Percentiles rank a stretch among this genome's conserved stretches.
Conservation (phyloP, 2,113 vertebrate genomes). For the Zosterops lateralis region DNA sequence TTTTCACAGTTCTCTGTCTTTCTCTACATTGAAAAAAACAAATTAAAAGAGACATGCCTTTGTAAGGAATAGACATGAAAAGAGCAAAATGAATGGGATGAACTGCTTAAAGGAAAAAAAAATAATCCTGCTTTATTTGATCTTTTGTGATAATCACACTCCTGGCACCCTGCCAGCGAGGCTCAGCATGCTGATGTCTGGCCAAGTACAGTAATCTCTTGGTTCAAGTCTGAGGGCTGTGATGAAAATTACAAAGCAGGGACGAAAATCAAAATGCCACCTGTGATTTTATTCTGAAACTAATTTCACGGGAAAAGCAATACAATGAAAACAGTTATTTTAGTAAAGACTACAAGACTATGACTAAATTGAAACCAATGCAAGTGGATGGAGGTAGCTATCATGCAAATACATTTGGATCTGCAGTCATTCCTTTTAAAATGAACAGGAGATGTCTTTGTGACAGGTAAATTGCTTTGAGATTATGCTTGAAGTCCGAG, state of each 20-base stretch:
- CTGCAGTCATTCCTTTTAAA: slow-evolving; percentile 59
- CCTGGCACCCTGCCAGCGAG: slow-evolving; percentile 4
- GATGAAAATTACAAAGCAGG: slow-evolving; percentile 64
- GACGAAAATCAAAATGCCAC: slow-evolving; percentile 63
- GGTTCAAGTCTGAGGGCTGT: slow-evolving; percentile 41
- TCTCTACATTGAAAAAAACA: background rate
- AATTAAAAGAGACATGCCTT: background rate
- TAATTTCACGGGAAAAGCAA: slow-evolving; percentile 41
- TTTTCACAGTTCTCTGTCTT: background rate
- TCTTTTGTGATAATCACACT: slow-evolving; percentile 39
- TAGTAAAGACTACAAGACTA: slow-evolving; percentile 9
- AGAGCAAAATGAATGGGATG: slow-evolving; percentile 56
- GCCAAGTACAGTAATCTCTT: slow-evolving; percentile 61
- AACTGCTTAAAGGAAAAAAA: background rate
- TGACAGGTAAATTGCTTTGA: slow-evolving; percentile 72
- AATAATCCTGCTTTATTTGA: slow-evolving; percentile 37
- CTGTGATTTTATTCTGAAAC: slow-evolving; percentile 65
- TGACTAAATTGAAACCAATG: slow-evolving; percentile 36
- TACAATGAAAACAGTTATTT: slow-evolving; percentile 44
- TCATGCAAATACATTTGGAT: slow-evolving; percentile 64
- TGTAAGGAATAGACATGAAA: slow-evolving; percentile 13
- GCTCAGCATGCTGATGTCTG: slow-evolving; percentile 41
- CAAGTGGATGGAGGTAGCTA: slow-evolving; percentile 31
- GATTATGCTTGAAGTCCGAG: slow-evolving; percentile 62
- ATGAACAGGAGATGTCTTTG: slow-evolving; percentile 46